phyloP scores from a whole-genome alignment of 2,888 invertebrate genomes.

The Pseudococcus longispinus region DNA sequence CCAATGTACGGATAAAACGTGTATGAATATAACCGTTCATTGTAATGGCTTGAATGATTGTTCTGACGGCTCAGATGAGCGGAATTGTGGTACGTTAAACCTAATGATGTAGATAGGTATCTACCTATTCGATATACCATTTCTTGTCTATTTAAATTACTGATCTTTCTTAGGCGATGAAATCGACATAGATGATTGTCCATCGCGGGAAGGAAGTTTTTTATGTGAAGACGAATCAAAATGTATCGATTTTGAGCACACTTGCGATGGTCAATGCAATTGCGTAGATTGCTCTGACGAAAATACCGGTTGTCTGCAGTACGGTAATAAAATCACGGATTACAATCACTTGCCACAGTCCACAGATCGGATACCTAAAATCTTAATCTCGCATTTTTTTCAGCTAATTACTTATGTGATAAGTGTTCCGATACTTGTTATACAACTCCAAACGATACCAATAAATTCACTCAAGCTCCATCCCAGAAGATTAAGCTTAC shows the following conservation, averaged over 20 bases:
- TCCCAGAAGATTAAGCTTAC: background rate
- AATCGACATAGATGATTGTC: background rate
- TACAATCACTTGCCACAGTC: no score
- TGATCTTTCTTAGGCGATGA: background rate
- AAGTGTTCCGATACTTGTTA: background rate
- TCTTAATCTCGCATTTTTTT: background rate
- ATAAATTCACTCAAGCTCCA: background rate
- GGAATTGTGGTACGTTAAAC: background rate
- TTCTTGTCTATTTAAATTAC: background rate
- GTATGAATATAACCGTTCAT: background rate
- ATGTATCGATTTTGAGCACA: background rate
- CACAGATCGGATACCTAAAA: background rate
- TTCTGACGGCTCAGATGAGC: background rate
- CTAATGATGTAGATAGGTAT: background rate
- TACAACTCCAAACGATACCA: background rate
- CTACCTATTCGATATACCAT: background rate
- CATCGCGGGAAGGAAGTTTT: background rate
- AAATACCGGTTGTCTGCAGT: background rate
- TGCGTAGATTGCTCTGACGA: background rate
- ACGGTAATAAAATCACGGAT: background rate
- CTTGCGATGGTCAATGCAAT: background rate
- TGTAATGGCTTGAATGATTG: background rate
- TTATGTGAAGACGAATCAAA: background rate
- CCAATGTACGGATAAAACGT: background rate
- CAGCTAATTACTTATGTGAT: background rate